Evolutionary conservation across 2,797 vertebrate genomes (phyloP).

Genomic region (Bucorvus abyssinicus): DNA sequence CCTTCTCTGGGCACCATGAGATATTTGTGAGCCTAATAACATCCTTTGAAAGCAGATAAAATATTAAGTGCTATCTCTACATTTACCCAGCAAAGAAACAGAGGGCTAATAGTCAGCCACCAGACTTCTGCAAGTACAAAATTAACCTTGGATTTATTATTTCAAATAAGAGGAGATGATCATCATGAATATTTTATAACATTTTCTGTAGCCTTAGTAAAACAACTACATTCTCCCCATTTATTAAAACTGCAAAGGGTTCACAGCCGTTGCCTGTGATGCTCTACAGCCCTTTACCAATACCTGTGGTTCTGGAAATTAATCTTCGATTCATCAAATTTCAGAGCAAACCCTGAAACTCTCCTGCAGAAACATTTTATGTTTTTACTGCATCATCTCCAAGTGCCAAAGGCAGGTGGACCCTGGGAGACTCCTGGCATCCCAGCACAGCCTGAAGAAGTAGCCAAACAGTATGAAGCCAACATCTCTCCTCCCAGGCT

Average conservation of each 20-base stretch:
- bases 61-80: conserved; percentile 55
- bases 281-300: background rate
- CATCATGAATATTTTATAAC: conserved; percentile 75
- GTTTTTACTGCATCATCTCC: background rate
- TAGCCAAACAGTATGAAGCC: background rate
- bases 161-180: conserved; percentile 67
- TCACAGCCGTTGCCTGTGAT: accelerated
- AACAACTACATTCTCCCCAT: background rate
- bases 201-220: conserved; percentile 26
- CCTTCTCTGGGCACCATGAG: conserved; percentile 8
- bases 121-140: conserved; percentile 14
- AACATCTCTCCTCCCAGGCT: background rate
- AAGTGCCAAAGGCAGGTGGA: background rate
- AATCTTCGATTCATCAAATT: background rate
- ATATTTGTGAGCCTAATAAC: conserved; percentile 68
- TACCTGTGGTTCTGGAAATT: background rate
- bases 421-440: background rate
- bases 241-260: background rate
- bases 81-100: conserved; percentile 30
- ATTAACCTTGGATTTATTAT: conserved; percentile 70
- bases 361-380: background rate
- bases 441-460: background rate
- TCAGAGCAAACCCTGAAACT: background rate
- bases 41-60: conserved; percentile 58
- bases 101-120: conserved; percentile 30